Evolutionary conservation across 2,888 invertebrate genomes (phyloP).

Genomic region (Melieria picta): DNA sequence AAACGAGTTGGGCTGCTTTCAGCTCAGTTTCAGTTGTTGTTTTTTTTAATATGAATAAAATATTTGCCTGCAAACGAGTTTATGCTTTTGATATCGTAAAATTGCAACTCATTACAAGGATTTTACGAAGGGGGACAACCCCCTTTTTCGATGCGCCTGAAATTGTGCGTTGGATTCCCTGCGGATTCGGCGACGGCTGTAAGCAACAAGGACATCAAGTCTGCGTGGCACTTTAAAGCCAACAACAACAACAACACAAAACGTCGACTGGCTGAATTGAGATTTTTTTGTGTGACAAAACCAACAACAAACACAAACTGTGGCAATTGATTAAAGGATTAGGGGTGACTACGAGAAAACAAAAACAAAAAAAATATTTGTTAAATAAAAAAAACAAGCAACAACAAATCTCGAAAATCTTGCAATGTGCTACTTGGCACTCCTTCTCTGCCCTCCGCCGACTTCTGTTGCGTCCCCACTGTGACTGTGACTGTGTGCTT

Average conservation of each 20-base stretch:
- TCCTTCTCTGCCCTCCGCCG: no score
- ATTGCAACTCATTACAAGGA: conserved; percentile 30
- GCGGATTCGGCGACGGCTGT: conserved; percentile 1
- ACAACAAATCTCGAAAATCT: no score
- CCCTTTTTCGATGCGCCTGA: not conserved
- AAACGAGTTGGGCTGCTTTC: conserved; percentile 22
- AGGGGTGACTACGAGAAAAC: conserved; percentile 19
- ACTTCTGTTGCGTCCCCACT: no score
- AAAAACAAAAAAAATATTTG: not conserved
- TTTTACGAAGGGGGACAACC: not conserved
- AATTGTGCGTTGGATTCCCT: conserved; percentile 5
- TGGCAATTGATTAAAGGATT: conserved; percentile 22
- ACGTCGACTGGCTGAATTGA: not conserved
- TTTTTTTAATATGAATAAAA: not conserved
- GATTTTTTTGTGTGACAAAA: not conserved
- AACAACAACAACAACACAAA: conserved; percentile 6
- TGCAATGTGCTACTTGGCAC: no score
- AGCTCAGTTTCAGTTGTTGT: not conserved
- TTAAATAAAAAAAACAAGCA: not conserved
- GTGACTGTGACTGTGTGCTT: not conserved
- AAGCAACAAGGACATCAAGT: not conserved
- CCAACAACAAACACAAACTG: conserved; percentile 13
- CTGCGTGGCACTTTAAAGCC: conserved; percentile 1
- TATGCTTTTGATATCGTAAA: conserved; percentile 16
- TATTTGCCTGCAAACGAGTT: not conserved